Evolutionary conservation across 2,888 invertebrate genomes (phyloP).

Genomic region (Thereva nobilitata): DNA sequence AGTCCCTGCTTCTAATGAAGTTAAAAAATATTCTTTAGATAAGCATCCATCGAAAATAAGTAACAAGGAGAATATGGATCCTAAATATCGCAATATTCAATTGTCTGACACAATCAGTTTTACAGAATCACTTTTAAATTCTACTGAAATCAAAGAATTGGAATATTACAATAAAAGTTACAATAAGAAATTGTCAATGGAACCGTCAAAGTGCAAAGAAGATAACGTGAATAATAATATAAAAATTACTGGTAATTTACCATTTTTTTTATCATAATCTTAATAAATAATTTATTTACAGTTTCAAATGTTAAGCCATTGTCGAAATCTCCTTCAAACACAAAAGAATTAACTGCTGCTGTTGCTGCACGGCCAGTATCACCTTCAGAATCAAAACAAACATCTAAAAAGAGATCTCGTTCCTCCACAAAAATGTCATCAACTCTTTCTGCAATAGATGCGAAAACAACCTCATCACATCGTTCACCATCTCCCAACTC

Average conservation of each 20-base stretch:
- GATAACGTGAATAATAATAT: too few relatives aligned
- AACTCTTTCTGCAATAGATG: not conserved
- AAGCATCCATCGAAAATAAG: conserved; percentile 34
- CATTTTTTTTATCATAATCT: too few relatives aligned
- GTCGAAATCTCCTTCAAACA: not conserved
- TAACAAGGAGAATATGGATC: conserved; percentile 52
- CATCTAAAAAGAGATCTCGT: conserved; percentile 15
- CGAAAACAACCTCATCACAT: not conserved
- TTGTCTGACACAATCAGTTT: conserved; percentile 53
- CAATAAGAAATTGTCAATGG: too few relatives aligned
- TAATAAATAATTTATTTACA: too few relatives aligned
- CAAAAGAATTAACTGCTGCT: not conserved
- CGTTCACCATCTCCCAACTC: conserved; percentile 46
- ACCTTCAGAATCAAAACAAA: not conserved
- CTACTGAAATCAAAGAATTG: conserved; percentile 48
- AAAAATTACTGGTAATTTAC: too few relatives aligned
- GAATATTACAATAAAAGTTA: conserved; percentile 41
- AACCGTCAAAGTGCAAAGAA: too few relatives aligned
- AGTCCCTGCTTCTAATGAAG: too few relatives aligned
- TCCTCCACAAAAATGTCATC: not conserved
- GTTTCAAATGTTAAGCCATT: too few relatives aligned
- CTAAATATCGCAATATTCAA: conserved; percentile 34
- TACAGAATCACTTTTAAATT: conserved; percentile 52
- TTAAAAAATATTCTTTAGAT: too few relatives aligned
- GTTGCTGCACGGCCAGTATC: not conserved